Evolutionary conservation across 2,797 vertebrate species (phyloP).

Genomic region (Malurus splendens): DNA sequence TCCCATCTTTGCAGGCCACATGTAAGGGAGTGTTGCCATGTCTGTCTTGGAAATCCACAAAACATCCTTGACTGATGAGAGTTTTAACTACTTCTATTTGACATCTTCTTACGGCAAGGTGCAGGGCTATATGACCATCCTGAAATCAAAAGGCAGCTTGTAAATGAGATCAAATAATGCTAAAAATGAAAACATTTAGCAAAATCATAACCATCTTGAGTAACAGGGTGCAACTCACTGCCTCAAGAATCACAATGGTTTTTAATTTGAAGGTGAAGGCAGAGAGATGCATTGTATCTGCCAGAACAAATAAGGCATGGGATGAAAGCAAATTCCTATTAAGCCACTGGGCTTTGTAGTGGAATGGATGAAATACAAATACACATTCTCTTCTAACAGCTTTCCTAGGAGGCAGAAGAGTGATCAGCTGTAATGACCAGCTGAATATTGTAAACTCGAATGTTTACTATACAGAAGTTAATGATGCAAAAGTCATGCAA

Average conservation of each 20-base stretch:
- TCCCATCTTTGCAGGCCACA: conserved; percentile 93
- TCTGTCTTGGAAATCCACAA: conserved; percentile 89
- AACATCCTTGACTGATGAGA: conserved; percentile 81
- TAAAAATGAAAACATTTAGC: not conserved
- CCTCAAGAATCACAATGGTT: not conserved
- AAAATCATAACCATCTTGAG: not conserved
- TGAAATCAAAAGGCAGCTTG: conserved; percentile 58
- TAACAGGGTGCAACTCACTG: not conserved
- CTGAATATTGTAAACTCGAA: not conserved
- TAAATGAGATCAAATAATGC: not conserved
- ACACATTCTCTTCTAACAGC: not conserved
- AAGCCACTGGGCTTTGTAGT: not conserved
- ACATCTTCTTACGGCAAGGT: conserved; percentile 91
- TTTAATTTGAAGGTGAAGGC: not conserved
- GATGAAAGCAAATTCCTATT: not conserved
- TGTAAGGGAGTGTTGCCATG: conserved; percentile 93
- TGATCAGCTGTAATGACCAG: not conserved
- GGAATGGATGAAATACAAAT: not conserved
- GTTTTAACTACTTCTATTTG: conserved; percentile 91
- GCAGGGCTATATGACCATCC: conserved; percentile 92
- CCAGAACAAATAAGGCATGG: not conserved
- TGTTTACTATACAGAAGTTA: not conserved
- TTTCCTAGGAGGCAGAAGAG: not conserved
- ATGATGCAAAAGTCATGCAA: not conserved
- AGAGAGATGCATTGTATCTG: not conserved